These are phyloP conservation scores for Porites divaricata DNA, from an alignment of 92 coral and sea anemone species.

Conservation along the genomic window DNA sequence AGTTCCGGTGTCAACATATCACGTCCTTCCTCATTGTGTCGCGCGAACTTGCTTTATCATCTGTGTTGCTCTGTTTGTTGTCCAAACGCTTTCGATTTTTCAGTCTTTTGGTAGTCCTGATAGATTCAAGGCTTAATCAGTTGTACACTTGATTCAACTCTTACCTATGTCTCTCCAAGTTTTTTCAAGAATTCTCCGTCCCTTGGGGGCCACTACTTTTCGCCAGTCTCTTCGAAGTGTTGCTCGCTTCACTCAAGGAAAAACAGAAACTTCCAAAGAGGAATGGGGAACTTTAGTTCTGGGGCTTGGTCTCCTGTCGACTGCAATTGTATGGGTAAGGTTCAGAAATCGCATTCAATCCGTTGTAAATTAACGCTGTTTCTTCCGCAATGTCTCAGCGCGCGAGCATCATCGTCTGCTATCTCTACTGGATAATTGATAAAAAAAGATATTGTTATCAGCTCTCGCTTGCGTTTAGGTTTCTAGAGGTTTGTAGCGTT, in stretches of 20 bases:
- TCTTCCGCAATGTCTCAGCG: not conserved
- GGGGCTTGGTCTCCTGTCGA: conserved; percentile 60
- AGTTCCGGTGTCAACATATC: not conserved
- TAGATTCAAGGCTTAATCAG: no score
- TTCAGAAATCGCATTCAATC: not conserved
- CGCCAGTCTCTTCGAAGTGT: conserved; percentile 29
- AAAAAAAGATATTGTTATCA: no score
- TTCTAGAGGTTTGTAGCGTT: no score
- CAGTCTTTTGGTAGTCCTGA: not conserved
- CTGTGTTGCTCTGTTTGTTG: not conserved
- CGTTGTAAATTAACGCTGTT: not conserved
- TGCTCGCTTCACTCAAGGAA: conserved; percentile 55
- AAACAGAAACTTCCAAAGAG: conserved; percentile 63
- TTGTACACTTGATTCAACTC: not conserved
- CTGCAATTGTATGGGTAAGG: conserved; percentile 56
- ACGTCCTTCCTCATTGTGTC: not conserved
- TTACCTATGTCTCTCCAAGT: conserved; percentile 36
- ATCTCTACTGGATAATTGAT: no score
- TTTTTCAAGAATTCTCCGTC: conserved; percentile 20
- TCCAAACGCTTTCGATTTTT: not conserved
- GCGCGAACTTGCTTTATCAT: not conserved
- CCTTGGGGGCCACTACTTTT: not conserved
- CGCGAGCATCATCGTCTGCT: no score
- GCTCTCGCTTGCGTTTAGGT: no score
- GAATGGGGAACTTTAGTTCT: conserved; percentile 56